These are phyloP conservation scores for Neelides sp. DNA, from an alignment of 1,140 invertebrate genomes.

Conservation along the genomic window DNA sequence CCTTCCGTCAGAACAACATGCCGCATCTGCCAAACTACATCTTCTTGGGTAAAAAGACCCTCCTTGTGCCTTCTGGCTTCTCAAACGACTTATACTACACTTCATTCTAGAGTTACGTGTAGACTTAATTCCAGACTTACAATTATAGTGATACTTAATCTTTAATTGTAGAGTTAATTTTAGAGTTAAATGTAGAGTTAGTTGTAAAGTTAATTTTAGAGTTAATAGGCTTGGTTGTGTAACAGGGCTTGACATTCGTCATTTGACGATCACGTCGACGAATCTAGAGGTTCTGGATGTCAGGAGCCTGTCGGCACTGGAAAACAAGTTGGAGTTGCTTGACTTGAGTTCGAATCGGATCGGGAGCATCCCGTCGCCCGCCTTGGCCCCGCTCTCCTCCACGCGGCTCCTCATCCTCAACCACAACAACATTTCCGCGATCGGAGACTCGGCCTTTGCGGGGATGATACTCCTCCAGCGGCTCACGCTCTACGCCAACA, in stretches of 20 bases:
- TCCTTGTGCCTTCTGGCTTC: too few relatives aligned
- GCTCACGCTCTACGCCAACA: slow-evolving; percentile 75
- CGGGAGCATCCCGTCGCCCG: slow-evolving; percentile 58
- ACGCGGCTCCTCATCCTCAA: slow-evolving; percentile 77
- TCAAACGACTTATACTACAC: too few relatives aligned
- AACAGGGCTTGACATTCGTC: slow-evolving; percentile 66
- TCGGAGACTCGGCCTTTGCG: slow-evolving; percentile 65
- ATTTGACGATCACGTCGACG: slow-evolving; percentile 70
- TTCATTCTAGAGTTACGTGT: too few relatives aligned
- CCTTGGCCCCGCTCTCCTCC: slow-evolving; percentile 62
- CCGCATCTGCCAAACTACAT: slow-evolving; percentile 68
- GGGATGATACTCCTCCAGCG: slow-evolving; percentile 73
- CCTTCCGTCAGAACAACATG: slow-evolving; percentile 65
- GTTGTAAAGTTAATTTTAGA: too few relatives aligned
- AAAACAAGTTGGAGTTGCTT: slow-evolving; percentile 64
- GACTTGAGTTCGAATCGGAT: slow-evolving; percentile 70
- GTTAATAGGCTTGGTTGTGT: too few relatives aligned
- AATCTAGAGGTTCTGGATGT: slow-evolving; percentile 73
- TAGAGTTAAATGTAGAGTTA: too few relatives aligned
- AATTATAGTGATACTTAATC: too few relatives aligned
- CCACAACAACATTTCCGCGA: slow-evolving; percentile 65
- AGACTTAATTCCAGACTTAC: too few relatives aligned
- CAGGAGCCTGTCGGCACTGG: slow-evolving; percentile 65
- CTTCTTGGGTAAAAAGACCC: slow-evolving; percentile 46
- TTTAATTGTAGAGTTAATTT: too few relatives aligned